Evolutionary conservation across 2,797 vertebrate genomes (phyloP).

Genomic region (Zalophus californianus): DNA sequence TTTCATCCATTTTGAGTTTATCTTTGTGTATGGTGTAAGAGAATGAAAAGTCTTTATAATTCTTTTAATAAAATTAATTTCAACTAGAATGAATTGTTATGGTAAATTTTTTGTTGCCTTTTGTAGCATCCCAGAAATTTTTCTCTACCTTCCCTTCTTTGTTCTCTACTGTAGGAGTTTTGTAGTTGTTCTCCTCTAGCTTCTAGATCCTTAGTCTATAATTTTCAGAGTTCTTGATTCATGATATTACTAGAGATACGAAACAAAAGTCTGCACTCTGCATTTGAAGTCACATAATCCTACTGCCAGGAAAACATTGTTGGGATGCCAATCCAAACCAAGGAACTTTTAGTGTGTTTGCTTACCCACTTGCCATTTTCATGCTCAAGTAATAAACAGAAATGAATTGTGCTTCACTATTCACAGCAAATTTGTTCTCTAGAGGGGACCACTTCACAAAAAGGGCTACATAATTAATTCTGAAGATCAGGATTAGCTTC

Average conservation of each 20-base stretch:
- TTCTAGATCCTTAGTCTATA: neutral
- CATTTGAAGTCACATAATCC: constrained; percentile 96
- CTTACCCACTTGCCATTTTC: constrained; percentile 97
- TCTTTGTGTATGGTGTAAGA: too few relatives aligned
- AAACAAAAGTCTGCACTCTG: constrained; percentile 88
- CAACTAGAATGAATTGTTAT: neutral
- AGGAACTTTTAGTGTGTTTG: constrained; percentile 97
- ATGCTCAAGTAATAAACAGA: constrained; percentile 96
- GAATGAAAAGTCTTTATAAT: neutral
- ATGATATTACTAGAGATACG: neutral
- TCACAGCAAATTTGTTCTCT: constrained; percentile 96
- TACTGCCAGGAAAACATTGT: constrained; percentile 81
- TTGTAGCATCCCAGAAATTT: neutral
- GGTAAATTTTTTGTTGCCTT: neutral
- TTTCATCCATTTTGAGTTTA: neutral
- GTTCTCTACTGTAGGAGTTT: neutral
- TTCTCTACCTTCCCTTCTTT: neutral
- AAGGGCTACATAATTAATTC: constrained; percentile 94
- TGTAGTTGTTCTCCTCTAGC: neutral
- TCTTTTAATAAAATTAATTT: constrained; percentile 11
- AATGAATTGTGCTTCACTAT: constrained; percentile 94
- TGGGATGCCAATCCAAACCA: constrained; percentile 95
- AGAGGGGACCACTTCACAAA: constrained; percentile 95
- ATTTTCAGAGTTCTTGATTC: neutral
- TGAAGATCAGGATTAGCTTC: constrained; percentile 95